Base-by-base conservation (phyloP, 2,888 invertebrate species). In the Neria commutata region DNA sequence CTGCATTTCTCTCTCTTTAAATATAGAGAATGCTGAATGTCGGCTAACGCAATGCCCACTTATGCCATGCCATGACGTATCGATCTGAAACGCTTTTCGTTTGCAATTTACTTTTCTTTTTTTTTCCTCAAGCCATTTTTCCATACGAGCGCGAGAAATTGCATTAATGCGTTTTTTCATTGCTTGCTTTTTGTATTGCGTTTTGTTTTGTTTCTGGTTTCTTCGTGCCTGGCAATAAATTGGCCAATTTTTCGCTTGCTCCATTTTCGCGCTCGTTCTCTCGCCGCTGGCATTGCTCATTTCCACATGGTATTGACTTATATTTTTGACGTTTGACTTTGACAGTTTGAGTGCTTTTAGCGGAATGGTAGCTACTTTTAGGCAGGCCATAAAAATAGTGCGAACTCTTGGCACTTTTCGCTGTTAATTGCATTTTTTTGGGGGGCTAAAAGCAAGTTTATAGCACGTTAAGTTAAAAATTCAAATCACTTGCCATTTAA, bases 281-380 rank as follows among this genome's bases (percentile, higher is more conserved):
- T 5, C 14, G 8, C 3, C 37, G n/a, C 8, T 37, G 11, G 8
- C 4, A 10, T 6, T n/a, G 4, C n/a, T 14, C 37, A 29, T 29
- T 8, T 11, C 5, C 11, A 29, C 29, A 29, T 29, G 29, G 19
- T 26, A 49, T 49, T 16, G 49, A 26, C 49, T 25, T 49, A 26
- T n/a, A 26, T 21, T 49, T 47, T 26, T 49, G 49, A 49, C 49
- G 26, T 49, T 26, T 49, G 49, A 49, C 49, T 25, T 25, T 49
- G 49, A 49, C 49, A 26, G 25, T 26, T 49, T 49, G 49, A 49
- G 49, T 33, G 33, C 26, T 49, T 26, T 25, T 19, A 23, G 45
- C 45, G 19, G n/a, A 45, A 16, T 46, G 23, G 52, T 53, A 19
- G 23, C 42, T 37, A 17, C 29, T 19, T 42, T 16, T 4, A 37